Evolutionary conservation across 2,113 vertebrate species (phyloP), one percentile per base, ranked within the genome.

Genomic region (Pedionomus torquatus): DNA sequence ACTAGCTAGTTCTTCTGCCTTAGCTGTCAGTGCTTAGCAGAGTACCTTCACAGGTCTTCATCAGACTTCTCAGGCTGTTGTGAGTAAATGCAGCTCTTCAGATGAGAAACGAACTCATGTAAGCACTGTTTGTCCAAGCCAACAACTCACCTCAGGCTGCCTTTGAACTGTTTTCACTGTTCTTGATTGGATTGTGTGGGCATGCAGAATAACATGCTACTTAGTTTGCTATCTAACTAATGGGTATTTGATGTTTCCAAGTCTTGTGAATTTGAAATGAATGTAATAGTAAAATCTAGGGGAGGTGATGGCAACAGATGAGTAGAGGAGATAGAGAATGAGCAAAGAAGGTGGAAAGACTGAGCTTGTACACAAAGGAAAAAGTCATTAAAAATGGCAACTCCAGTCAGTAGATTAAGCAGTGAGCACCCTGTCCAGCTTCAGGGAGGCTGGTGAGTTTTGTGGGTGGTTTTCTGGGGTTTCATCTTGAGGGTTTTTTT

Each of bases 191-290:
- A 21, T 58, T 94, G 82, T 76, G 91, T 49, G 70, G 41, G 54
- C 89, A 91, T 84, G 93, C 74, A 69, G 87, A 93, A 66, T 65
- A 76, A 61, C n/a, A 0, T 68, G 44, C 23, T 85, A 39, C 52
- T 93, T 74, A 33, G 44, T 86, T 95, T 91, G 71, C 54, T 64
- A 1, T 85, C n/a, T 70, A 44, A 63, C 91, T 97, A 96, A 95
- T 94, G 91, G 78, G 74, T 85, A 26, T 95, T 83, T 94, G 82
- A 63, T 95, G 90, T 96, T 94, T 88, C 41, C 13, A 25, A 83
- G 68, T 35, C 71, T 51, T 90, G n/a, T 77, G 95, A 83, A 51
- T 83, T 92, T 83, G 54, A 74, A 92, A 64, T 87, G 17, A 46
- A 51, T 33, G 51, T 88, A 31, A 80, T 58, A 63, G 63, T 61